Evolutionary conservation across 2,888 invertebrate species (phyloP).

Genomic region (Nasonovia ribisnigri): DNA sequence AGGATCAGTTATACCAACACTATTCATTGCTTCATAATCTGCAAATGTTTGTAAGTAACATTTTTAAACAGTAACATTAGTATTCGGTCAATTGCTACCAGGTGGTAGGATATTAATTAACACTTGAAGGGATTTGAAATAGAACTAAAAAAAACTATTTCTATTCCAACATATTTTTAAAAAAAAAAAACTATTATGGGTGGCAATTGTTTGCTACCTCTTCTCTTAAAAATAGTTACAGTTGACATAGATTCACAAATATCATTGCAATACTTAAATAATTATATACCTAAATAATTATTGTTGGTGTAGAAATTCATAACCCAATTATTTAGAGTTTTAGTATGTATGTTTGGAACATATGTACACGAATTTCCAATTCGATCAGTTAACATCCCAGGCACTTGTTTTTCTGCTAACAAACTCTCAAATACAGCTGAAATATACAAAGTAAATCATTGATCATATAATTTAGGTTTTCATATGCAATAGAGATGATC

Average conservation of each 20-base stretch:
- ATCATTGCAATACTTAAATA: background rate
- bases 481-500: background rate
- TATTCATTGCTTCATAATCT: slow-evolving; percentile 90
- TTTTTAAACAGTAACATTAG: no score
- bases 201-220: background rate
- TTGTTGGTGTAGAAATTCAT: slow-evolving; percentile 92
- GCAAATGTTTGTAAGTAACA: slow-evolving; percentile 54
- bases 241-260: background rate
- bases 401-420: slow-evolving; percentile 73
- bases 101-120: background rate
- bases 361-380: slow-evolving; percentile 75
- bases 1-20: slow-evolving; percentile 90
- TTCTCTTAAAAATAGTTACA: background rate
- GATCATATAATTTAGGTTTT: background rate
- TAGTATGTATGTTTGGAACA: slow-evolving; percentile 77
- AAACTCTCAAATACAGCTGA: slow-evolving; percentile 75
- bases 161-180: background rate
- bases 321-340: slow-evolving; percentile 85
- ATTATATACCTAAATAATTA: slow-evolving; percentile 81
- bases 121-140: background rate
- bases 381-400: slow-evolving; percentile 75
- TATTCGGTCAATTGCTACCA: background rate
- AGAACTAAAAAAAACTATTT: background rate
- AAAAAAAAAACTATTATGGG: background rate
- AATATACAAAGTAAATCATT: slow-evolving; percentile 65